Evolutionary conservation across 2,797 vertebrate genomes (phyloP).

Genomic region (Paramormyrops hopkinsi): DNA sequence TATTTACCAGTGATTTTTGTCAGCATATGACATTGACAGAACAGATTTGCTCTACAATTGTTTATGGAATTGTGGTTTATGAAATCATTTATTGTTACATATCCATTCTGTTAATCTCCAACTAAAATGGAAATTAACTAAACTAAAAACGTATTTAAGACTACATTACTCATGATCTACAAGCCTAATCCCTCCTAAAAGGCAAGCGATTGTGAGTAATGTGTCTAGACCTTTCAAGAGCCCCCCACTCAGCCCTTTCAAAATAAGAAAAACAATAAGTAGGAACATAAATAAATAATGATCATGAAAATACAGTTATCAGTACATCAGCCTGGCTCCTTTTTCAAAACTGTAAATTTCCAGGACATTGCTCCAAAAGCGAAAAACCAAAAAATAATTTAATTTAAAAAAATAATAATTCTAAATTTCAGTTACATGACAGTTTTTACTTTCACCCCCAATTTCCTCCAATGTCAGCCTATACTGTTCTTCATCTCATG

Average conservation of each 20-base stretch:
- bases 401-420: not conserved
- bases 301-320: slow-evolving; percentile 16
- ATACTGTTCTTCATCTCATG: not conserved
- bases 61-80: slow-evolving; percentile 63
- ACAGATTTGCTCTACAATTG: slow-evolving; percentile 72
- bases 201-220: slow-evolving; percentile 56
- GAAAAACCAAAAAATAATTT: not conserved
- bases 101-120: slow-evolving; percentile 55
- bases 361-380: not conserved
- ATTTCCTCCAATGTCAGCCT: not conserved
- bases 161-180: slow-evolving; percentile 54
- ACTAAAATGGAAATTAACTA: slow-evolving; percentile 58
- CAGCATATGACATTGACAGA: slow-evolving; percentile 76
- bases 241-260: slow-evolving; percentile 44
- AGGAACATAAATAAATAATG: slow-evolving; percentile 24
- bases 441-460: not conserved
- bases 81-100: slow-evolving; percentile 56
- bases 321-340: slow-evolving; percentile 18
- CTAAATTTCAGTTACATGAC: not conserved
- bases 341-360: slow-evolving; percentile 12
- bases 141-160: slow-evolving; percentile 29
- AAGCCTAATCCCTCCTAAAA: slow-evolving; percentile 64
- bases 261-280: slow-evolving; percentile 33
- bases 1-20: slow-evolving; percentile 65
- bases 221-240: slow-evolving; percentile 34